A percentile compares a stretch with the other conserved stretches of the same genome.
Evolutionary conservation across 1,140 invertebrate species (phyloP).

Genomic region (Mylabris phalerata): DNA sequence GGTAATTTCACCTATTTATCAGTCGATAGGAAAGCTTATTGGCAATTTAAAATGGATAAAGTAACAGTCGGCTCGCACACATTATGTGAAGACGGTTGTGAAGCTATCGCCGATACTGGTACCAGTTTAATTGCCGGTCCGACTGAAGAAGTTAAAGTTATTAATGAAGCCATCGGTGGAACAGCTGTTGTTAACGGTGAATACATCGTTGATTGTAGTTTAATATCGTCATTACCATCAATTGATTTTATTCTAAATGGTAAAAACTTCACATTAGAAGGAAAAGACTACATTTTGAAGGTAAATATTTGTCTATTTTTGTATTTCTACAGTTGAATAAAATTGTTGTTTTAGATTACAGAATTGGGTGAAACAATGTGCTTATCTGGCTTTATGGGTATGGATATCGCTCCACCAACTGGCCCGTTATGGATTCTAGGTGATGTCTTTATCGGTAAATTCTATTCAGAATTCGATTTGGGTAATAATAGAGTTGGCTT

Average conservation of each 20-base stretch:
- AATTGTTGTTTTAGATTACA: slow-evolving; percentile 45
- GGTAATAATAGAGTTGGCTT: slow-evolving; percentile 90
- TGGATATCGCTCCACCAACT: slow-evolving; percentile 88
- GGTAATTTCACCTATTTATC: slow-evolving; percentile 89
- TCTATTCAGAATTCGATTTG: slow-evolving; percentile 94
- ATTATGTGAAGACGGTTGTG: slow-evolving; percentile 68
- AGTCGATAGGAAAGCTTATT: slow-evolving; percentile 85
- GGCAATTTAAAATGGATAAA: slow-evolving; percentile 94
- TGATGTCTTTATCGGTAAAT: slow-evolving; percentile 94
- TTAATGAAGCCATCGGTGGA: slow-evolving; percentile 85
- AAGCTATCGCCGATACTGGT: slow-evolving; percentile 97
- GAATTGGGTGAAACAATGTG: slow-evolving; percentile 82
- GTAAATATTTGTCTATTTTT: slow-evolving; percentile 47
- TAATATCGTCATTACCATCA: slow-evolving; percentile 68
- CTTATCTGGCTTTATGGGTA: slow-evolving; percentile 92
- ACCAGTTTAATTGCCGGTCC: slow-evolving; percentile 96
- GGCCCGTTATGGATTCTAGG: slow-evolving; percentile 94
- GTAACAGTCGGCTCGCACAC: slow-evolving; percentile 51
- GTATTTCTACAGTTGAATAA: neutral
- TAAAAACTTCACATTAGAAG: slow-evolving; percentile 69
- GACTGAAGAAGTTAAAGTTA: slow-evolving; percentile 66
- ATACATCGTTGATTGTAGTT: slow-evolving; percentile 71
- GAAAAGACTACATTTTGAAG: slow-evolving; percentile 79
- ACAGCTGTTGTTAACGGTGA: slow-evolving; percentile 76
- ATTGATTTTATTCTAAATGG: slow-evolving; percentile 78